phyloP scores from a whole-genome alignment of 2,113 vertebrate genomes.

The crab-eating macaque (Macaca fascicularis) region T2T-MFA8v1.1 NC_088379.1:1771001-1771500 shows the following conservation, averaged over 20 bases:
- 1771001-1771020: background rate
- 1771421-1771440: accelerated
- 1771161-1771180: too few species aligned
- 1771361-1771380: too few species aligned
- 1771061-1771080: background rate
- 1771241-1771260: background rate
- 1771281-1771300: background rate
- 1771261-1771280: background rate
- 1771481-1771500: background rate
- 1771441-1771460: background rate
- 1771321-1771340: background rate
- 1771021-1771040: background rate
- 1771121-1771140: background rate
- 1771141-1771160: background rate
- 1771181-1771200: background rate
- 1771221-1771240: background rate
- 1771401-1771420: background rate
- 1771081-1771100: too few species aligned
- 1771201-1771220: background rate
- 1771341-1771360: accelerated
- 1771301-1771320: background rate
- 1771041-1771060: background rate
- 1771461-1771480: background rate
- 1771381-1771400: accelerated
- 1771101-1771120: background rate